These are phyloP conservation scores for Eolophus roseicapilla DNA, from an alignment of 2,113 vertebrate species.

Conservation along the genomic window DNA sequence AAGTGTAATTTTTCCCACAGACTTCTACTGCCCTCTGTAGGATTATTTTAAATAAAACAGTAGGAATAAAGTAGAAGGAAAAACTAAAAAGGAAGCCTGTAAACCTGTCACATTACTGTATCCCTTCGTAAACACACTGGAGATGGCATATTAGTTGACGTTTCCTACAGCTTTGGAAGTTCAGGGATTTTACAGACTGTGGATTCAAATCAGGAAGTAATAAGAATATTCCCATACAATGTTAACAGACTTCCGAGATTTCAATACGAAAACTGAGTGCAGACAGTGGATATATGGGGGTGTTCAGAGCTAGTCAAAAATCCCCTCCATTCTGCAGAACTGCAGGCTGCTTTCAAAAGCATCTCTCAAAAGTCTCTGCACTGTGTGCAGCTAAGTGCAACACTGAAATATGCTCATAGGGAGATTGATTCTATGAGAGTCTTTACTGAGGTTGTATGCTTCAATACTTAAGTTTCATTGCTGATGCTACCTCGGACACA, in stretches of 20 bases:
- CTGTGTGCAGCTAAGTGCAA: neutral
- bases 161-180: neutral
- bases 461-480: neutral
- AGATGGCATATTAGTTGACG: neutral
- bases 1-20: neutral
- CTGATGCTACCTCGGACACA: neutral
- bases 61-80: neutral
- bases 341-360: neutral
- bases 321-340: neutral
- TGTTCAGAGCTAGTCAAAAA: neutral
- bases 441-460: neutral
- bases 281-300: too few species aligned
- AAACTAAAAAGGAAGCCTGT: neutral
- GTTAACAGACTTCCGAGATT: neutral
- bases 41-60: neutral
- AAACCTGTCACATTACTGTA: neutral
- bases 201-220: neutral
- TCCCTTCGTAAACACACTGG: neutral
- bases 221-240: neutral
- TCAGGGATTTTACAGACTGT: neutral
- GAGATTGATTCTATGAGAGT: neutral
- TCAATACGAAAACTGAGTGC: neutral
- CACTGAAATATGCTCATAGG: neutral
- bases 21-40: slow-evolving; percentile 62
- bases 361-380: neutral